Base-by-base conservation (phyloP, 2,888 invertebrate genomes). In the Andrena fulva region DNA sequence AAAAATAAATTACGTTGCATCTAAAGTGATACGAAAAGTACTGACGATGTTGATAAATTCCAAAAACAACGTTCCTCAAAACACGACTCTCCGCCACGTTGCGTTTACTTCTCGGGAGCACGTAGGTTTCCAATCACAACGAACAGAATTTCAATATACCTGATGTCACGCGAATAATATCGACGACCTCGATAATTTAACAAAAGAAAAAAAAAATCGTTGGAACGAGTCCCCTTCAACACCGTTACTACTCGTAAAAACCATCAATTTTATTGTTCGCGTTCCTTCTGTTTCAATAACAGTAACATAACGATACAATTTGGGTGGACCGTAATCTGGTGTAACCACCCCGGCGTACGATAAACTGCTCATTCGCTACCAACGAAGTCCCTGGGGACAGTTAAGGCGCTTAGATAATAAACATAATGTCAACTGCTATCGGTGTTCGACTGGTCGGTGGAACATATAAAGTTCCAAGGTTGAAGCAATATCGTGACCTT, bases 401-500 rank as follows among this genome's bases (percentile, higher is more conserved):
- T 60, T 80, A 83, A 75, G 62, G 60, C 59, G 69, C 64, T 33
- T 74, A 63, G 68, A 78, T 75, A 76, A 77, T 76, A 79, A 85
- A 76, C 74, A 71, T 76, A 84, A 85, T 79, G 54, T 71, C 76
- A 71, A 66, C 68, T 48, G 63, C 60, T 84, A 85, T 81, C 80
- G 80, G 50, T 42, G 72, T 71, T 70, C 35, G 78, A 56, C 59
- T 76, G 64, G 73, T 52, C 62, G 35, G 63, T 68, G 63, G 54
- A 70, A 63, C 54, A 69, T 77, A 82, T 74, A 74, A 69, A 80
- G 72, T 42, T 76, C 73, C 80, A 81, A 84, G 79, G 81, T 84
- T 79, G 68, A 84, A 77, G 71, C 59, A 84, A 81, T 85, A 85
- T 79, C 85, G 77, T 70, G 85, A 85, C 85, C 84, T 84, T 78